Evolutionary conservation across 2,888 invertebrate species (phyloP).

Genomic region (Melangyna quadrimaculata): DNA sequence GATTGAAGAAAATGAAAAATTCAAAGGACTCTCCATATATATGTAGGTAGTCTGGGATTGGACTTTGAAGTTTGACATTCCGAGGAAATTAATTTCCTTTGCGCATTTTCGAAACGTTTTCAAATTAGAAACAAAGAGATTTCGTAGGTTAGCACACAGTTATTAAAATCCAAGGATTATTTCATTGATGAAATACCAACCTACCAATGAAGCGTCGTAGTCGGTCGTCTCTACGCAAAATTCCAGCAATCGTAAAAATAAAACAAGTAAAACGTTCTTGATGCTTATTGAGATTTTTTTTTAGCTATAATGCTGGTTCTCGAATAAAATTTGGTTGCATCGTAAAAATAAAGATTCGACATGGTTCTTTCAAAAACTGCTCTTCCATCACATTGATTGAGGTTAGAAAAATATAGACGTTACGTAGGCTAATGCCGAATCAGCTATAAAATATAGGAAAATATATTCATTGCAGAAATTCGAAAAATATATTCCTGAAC

Average conservation of each 20-base stretch:
- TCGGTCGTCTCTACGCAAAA: not conserved
- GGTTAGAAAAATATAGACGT: not conserved
- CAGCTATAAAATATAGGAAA: constrained; percentile 67
- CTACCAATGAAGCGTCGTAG: not conserved
- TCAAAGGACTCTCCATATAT: constrained; percentile 61
- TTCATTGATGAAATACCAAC: constrained; percentile 41
- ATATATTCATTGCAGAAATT: constrained; percentile 59
- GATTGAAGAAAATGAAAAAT: constrained; percentile 63
- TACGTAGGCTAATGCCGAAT: constrained; percentile 58
- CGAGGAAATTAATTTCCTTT: constrained; percentile 63
- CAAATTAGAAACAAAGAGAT: constrained; percentile 48
- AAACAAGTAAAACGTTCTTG: constrained; percentile 29
- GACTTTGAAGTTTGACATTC: constrained; percentile 66
- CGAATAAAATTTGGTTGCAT: constrained; percentile 57
- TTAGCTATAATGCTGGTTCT: constrained; percentile 13
- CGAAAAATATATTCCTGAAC: constrained; percentile 27
- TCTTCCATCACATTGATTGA: not conserved
- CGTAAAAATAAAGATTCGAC: constrained; percentile 53
- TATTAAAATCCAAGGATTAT: not conserved
- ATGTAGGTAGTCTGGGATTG: constrained; percentile 46
- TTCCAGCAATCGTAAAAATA: constrained; percentile 33
- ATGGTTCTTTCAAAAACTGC: not conserved
- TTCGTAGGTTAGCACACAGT: not conserved
- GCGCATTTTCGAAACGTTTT: not conserved
- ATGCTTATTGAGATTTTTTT: not conserved